Evolutionary conservation across 2,888 invertebrate species (phyloP).

Genomic region (Taphrorychus bicolor): DNA sequence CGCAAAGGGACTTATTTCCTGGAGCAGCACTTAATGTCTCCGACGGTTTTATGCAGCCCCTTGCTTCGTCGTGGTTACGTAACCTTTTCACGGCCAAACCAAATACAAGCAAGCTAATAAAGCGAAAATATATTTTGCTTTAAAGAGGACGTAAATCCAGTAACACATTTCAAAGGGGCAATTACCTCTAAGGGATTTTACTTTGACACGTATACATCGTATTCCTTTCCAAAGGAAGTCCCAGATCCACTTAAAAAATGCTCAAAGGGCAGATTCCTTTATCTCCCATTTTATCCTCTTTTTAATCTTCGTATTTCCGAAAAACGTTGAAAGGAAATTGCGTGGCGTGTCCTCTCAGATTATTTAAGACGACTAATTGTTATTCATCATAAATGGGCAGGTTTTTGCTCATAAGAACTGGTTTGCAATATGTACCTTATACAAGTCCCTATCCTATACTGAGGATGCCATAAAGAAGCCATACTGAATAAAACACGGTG

Average conservation of each 20-base stretch:
- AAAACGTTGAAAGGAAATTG: slow-evolving; percentile 12
- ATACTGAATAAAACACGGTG: slow-evolving; percentile 11
- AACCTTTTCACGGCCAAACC: background rate
- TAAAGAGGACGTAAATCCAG: slow-evolving; percentile 9
- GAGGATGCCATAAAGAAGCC: background rate
- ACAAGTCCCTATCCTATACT: background rate
- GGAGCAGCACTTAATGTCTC: slow-evolving; percentile 14
- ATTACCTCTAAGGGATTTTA: slow-evolving; percentile 17
- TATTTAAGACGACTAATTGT: background rate
- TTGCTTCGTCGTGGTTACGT: background rate
- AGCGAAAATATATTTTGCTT: slow-evolving; percentile 5
- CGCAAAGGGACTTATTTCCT: slow-evolving; percentile 36
- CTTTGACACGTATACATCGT: slow-evolving; percentile 30
- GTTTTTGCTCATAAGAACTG: background rate
- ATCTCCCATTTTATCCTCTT: slow-evolving; percentile 28
- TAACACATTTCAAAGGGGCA: slow-evolving; percentile 15
- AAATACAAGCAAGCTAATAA: too few species aligned
- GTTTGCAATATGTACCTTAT: background rate
- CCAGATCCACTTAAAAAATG: slow-evolving; percentile 32
- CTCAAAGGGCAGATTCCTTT: slow-evolving; percentile 32
- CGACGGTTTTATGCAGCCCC: background rate
- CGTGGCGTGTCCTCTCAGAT: slow-evolving; percentile 2
- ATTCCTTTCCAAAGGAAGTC: slow-evolving; percentile 23
- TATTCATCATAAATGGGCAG: background rate
- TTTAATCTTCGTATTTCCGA: slow-evolving; percentile 26